phyloP scores from a whole-genome alignment of 2,113 vertebrate genomes.

The Diadophis punctatus region DNA sequence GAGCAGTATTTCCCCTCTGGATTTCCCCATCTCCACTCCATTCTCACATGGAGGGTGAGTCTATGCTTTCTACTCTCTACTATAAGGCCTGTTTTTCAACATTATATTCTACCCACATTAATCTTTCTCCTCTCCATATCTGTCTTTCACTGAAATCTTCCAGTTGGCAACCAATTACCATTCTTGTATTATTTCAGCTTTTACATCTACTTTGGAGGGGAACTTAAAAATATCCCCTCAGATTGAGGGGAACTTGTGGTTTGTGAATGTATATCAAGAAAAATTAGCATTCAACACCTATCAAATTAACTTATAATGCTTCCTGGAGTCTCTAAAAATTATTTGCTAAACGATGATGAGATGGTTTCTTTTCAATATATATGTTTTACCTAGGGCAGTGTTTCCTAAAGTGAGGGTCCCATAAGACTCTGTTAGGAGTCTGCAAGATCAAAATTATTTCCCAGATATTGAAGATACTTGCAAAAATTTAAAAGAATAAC shows the following conservation, averaged over 20 bases:
- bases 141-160: background rate
- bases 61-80: background rate
- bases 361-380: background rate
- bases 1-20: background rate
- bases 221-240: background rate
- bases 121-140: background rate
- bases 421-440: background rate
- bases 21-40: background rate
- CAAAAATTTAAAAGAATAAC: background rate
- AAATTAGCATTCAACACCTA: background rate
- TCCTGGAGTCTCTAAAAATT: background rate
- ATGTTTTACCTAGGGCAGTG: background rate
- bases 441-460: background rate
- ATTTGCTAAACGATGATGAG: background rate
- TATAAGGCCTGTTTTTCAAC: background rate
- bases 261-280: background rate
- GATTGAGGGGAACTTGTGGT: background rate
- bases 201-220: background rate
- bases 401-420: background rate
- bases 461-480: background rate
- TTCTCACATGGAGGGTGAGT: background rate
- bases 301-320: background rate
- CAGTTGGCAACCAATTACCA: background rate
- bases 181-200: background rate
- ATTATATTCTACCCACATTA: background rate